Conservation (phyloP, 2,888 invertebrate species). For the Aleiodes leptofemur region DNA sequence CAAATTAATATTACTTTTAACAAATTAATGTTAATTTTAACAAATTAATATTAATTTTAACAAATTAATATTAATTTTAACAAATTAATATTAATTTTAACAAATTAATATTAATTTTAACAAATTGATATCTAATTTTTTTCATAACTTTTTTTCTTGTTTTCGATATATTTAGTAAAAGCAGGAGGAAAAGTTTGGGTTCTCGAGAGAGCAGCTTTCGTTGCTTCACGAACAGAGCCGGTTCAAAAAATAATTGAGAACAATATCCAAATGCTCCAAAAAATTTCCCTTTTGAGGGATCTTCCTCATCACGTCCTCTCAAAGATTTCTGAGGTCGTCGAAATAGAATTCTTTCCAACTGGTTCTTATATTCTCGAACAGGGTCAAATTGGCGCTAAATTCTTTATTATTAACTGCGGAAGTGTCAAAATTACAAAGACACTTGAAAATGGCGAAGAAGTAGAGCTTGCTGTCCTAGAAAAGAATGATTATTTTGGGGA, state of each 20-base stretch:
- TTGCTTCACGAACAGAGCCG: conserved; percentile 89
- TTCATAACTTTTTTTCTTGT: background rate
- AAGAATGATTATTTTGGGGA: conserved; percentile 93
- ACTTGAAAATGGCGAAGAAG: conserved; percentile 77
- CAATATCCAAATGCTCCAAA: conserved; percentile 86
- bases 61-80: too few species aligned
- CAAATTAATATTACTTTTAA: too few species aligned
- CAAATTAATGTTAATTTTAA: too few species aligned
- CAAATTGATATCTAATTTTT: background rate
- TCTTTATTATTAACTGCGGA: conserved; percentile 91
- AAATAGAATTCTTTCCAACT: conserved; percentile 88
- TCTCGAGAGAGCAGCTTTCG: conserved; percentile 88
- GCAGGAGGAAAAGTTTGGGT: conserved; percentile 90
- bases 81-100: too few species aligned
- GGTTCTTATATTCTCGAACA: conserved; percentile 87
- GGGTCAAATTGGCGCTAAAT: conserved; percentile 90
- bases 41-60: too few species aligned
- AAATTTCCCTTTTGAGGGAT: conserved; percentile 85
- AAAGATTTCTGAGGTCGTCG: conserved; percentile 90
- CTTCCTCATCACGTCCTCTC: conserved; percentile 77
- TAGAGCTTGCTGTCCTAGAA: conserved; percentile 81
- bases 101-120: too few species aligned
- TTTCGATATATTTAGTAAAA: conserved; percentile 77
- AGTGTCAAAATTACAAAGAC: conserved; percentile 83
- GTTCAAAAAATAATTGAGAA: conserved; percentile 88